Evolutionary conservation across 2,888 invertebrate species (phyloP).

Genomic region (Acholoe squamosa): DNA sequence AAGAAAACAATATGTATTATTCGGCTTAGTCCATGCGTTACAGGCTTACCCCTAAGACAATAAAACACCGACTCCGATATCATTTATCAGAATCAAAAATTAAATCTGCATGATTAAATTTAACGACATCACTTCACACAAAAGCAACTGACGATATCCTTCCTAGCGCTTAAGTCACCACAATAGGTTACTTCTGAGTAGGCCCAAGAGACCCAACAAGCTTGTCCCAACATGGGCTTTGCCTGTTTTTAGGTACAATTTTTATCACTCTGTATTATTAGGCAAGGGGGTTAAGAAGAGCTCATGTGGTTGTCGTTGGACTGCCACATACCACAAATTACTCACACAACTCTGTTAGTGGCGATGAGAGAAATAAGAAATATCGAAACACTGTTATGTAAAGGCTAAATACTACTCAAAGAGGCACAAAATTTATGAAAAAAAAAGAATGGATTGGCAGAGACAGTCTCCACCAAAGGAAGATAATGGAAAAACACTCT

Average conservation of each 20-base stretch:
- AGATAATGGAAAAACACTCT: background rate
- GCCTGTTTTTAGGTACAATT: background rate
- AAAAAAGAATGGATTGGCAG: background rate
- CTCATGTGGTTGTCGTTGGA: background rate
- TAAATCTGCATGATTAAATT: background rate
- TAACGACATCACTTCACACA: slow-evolving; percentile 11
- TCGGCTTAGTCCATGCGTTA: background rate
- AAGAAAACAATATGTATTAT: slow-evolving; percentile 1
- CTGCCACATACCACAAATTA: background rate
- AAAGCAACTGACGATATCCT: slow-evolving; percentile 32
- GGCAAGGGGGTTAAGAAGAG: background rate
- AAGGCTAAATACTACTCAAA: slow-evolving; percentile 24
- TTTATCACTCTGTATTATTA: background rate
- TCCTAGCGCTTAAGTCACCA: background rate
- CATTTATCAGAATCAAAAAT: background rate
- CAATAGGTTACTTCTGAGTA: background rate
- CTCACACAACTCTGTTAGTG: slow-evolving; percentile 34
- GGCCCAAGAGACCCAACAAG: background rate
- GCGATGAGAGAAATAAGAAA: slow-evolving; percentile 37
- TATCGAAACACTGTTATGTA: background rate
- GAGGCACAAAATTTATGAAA: background rate
- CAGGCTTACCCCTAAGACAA: slow-evolving; percentile 1
- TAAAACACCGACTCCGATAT: background rate
- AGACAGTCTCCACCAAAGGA: background rate
- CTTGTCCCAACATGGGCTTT: background rate